Evolutionary conservation across 1,140 invertebrate genomes (phyloP).

Genomic region (Oryctes rhinoceros): DNA sequence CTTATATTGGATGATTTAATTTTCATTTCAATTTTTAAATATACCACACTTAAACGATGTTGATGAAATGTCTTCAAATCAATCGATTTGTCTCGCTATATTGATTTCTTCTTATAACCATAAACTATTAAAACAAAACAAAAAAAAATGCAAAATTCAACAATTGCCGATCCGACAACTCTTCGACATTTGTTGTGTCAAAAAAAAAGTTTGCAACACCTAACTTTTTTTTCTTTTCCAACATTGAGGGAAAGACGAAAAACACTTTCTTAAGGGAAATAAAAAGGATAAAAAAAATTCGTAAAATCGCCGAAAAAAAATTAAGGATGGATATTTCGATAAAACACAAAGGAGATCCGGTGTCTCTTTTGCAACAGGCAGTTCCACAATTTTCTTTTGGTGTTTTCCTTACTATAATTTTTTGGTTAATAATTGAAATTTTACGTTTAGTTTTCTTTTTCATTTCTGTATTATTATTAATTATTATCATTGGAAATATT

Average conservation of each 20-base stretch:
- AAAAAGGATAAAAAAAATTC: slow-evolving; percentile 58
- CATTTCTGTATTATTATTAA: neutral
- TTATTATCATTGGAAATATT: neutral
- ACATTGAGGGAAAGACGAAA: slow-evolving; percentile 46
- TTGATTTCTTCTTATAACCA: slow-evolving; percentile 57
- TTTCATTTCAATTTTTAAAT: too few species aligned
- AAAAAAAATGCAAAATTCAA: slow-evolving; percentile 56
- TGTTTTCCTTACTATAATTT: neutral
- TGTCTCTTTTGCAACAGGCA: slow-evolving; percentile 44
- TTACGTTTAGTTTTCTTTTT: slow-evolving; percentile 26
- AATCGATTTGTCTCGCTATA: slow-evolving; percentile 60
- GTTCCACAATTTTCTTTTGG: slow-evolving; percentile 50
- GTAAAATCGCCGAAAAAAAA: slow-evolving; percentile 52
- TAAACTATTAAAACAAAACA: slow-evolving; percentile 50
- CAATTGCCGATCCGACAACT: slow-evolving; percentile 48
- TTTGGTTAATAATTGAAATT: slow-evolving; percentile 27
- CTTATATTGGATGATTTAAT: slow-evolving; percentile 44
- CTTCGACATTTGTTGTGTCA: slow-evolving; percentile 51
- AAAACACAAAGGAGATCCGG: too few species aligned
- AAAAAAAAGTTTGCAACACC: slow-evolving; percentile 58
- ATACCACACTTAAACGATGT: slow-evolving; percentile 39
- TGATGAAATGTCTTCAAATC: slow-evolving; percentile 59
- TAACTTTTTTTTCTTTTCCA: slow-evolving; percentile 54
- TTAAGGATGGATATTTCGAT: slow-evolving; percentile 44
- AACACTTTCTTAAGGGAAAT: slow-evolving; percentile 43